Evolutionary conservation across 1,140 invertebrate species (phyloP), one percentile per base, ranked within the genome.

Genomic region (Atta texana): DNA sequence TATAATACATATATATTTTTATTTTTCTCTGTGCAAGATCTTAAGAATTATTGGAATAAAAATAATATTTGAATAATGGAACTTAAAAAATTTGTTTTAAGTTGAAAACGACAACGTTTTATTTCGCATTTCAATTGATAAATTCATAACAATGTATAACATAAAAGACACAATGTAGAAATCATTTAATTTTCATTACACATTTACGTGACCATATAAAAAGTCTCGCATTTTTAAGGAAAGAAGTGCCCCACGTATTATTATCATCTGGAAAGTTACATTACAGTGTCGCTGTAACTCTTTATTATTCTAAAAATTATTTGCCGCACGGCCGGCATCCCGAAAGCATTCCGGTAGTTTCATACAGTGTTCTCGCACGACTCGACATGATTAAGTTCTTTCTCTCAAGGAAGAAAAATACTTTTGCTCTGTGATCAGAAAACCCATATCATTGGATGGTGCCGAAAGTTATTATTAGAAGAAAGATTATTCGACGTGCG

Each of bases 261-360:
- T 80, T 69, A 80, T 80, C 49, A 68, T 84, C 55, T 71, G 57
- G 39, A 51, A 84, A 84, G 69, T 84, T 84, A 84, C 80, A 84
- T 84, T 84, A 84, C 39, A 44, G 69, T 84, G 80, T 84, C 80
- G 68, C 80, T 84, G 69, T 84, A 84, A 84, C 80, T 84, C 80
- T 84, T 84, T 84, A 84, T 84, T 84, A 84, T 75, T 84, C 80
- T 39, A 39, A 84, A 84, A 84, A 84, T 84, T 84, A 84, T 84
- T 84, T 84, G 69, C 24, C 80, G 55, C 69, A 57, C 39, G 80
- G 55, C 28, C 55, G 18, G 80, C 80, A 84, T 75, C 80, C 80
- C 80, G 39, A 84, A 82, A 84, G 80, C 28, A 49, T 55, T 74
- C 69, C 28, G 14, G 55, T 57, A 84, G 55, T 84, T 84, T 84